phyloP scores from a whole-genome alignment of 2,888 invertebrate genomes.

The Prenolepis imparis region DNA sequence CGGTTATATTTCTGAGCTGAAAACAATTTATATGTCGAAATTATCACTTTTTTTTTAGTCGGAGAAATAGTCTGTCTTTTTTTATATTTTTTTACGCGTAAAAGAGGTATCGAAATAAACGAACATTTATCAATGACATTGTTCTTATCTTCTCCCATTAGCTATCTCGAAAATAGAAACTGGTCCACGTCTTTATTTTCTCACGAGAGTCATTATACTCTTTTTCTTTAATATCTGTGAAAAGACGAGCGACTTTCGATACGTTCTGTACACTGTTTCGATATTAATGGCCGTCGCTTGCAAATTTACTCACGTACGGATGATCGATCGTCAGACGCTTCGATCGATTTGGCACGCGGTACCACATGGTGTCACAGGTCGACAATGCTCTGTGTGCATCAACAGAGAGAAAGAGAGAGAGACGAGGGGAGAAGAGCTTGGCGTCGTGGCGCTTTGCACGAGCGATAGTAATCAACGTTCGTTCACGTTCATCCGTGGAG shows the following conservation, averaged over 20 bases:
- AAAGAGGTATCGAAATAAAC: neutral
- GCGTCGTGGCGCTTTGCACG: conserved; percentile 63
- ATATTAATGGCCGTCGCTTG: conserved; percentile 19
- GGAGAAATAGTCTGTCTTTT: too few relatives aligned
- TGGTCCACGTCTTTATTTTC: neutral
- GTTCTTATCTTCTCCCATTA: neutral
- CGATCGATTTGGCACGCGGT: conserved; percentile 12
- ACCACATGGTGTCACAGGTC: neutral
- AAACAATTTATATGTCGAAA: neutral
- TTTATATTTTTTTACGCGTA: neutral
- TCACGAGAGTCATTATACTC: neutral
- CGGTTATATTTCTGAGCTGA: neutral
- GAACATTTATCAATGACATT: conserved; percentile 12
- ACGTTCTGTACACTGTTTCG: neutral
- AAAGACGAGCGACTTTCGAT: neutral
- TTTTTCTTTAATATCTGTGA: neutral
- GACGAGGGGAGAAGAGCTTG: neutral
- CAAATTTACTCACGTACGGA: conserved; percentile 26
- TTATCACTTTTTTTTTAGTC: neutral
- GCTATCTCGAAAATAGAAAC: neutral
- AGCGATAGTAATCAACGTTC: conserved; percentile 81
- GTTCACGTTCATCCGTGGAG: conserved; percentile 71
- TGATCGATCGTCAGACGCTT: conserved; percentile 23
- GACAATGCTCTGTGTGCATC: conserved; percentile 12
- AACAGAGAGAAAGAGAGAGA: conserved; percentile 15